Evolutionary conservation across 2,797 vertebrate genomes (phyloP).

Genomic region (Spea hammondii): DNA sequence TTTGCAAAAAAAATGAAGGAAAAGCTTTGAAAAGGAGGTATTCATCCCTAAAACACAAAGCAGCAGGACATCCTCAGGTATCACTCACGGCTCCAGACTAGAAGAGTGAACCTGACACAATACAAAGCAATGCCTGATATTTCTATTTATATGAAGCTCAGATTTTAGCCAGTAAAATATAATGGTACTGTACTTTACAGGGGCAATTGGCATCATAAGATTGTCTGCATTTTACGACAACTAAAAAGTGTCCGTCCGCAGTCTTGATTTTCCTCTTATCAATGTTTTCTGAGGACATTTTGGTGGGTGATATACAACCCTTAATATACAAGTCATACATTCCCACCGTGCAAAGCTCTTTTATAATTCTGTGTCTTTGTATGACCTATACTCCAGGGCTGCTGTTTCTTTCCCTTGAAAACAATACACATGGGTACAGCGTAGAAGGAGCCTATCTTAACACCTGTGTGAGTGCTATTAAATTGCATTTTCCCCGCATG

Average conservation of each 20-base stretch:
- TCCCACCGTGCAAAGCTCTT: background rate
- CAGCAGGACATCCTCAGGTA: conserved; percentile 35
- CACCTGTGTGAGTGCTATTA: conserved; percentile 30
- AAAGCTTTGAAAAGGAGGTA: conserved; percentile 34
- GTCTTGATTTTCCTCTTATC: conserved; percentile 29
- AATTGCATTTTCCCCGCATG: conserved; percentile 28
- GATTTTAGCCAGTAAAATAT: conserved; percentile 20
- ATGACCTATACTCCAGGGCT: background rate
- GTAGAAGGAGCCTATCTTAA: conserved; percentile 6
- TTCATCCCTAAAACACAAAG: conserved; percentile 40
- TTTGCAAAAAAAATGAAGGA: conserved; percentile 9
- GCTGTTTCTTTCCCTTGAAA: background rate
- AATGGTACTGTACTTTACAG: conserved; percentile 33
- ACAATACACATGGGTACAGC: conserved; percentile 20
- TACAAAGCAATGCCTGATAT: conserved; percentile 31
- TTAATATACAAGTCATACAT: conserved; percentile 6
- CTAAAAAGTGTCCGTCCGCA: background rate
- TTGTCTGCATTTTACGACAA: conserved; percentile 31
- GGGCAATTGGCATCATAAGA: conserved; percentile 7
- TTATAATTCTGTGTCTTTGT: conserved; percentile 9
- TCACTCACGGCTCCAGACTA: conserved; percentile 11
- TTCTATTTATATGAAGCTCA: conserved; percentile 23
- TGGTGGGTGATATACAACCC: conserved; percentile 34
- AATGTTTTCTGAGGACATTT: conserved; percentile 29
- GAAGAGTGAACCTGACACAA: conserved; percentile 45